Conservation (phyloP, 2,113 vertebrate species). For the Clarias batrachus region DNA sequence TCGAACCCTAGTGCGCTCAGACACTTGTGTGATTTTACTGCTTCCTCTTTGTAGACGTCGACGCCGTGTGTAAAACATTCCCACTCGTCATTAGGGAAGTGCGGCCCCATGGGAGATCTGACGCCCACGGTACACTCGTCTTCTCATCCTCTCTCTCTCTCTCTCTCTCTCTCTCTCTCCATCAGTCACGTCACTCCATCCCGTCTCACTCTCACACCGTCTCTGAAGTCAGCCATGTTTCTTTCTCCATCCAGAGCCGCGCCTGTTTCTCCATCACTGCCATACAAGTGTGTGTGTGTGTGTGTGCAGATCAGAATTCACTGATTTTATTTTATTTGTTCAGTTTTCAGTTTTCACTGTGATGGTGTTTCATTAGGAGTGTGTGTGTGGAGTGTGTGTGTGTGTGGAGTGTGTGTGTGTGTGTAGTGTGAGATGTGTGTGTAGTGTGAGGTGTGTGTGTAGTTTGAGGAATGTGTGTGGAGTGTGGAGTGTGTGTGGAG, state of each 20-base stretch:
- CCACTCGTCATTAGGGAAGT: constrained; percentile 72
- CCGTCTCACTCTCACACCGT: background rate
- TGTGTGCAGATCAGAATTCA: background rate
- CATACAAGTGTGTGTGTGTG: background rate
- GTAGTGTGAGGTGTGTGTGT: no score
- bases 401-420: no score
- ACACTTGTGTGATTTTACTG: constrained; percentile 44
- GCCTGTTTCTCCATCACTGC: background rate
- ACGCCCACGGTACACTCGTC: constrained; percentile 70
- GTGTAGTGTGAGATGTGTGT: no score
- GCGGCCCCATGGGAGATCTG: constrained; percentile 67
- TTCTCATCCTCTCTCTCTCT: constrained; percentile 6
- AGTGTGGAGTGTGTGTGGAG: no score
- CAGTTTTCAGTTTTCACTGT: background rate
- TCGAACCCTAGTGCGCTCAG: background rate
- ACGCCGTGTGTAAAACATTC: constrained; percentile 75
- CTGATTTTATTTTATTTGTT: background rate
- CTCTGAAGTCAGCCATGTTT: background rate
- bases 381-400: no score
- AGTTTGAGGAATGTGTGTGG: no score
- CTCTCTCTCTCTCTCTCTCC: background rate
- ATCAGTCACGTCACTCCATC: constrained; percentile 23
- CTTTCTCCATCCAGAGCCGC: constrained; percentile 8
- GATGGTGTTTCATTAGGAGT: background rate
- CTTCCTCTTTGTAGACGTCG: constrained; percentile 66